Evolutionary conservation across 2,888 invertebrate genomes (phyloP).

Genomic region (Plagodis dolabraria): DNA sequence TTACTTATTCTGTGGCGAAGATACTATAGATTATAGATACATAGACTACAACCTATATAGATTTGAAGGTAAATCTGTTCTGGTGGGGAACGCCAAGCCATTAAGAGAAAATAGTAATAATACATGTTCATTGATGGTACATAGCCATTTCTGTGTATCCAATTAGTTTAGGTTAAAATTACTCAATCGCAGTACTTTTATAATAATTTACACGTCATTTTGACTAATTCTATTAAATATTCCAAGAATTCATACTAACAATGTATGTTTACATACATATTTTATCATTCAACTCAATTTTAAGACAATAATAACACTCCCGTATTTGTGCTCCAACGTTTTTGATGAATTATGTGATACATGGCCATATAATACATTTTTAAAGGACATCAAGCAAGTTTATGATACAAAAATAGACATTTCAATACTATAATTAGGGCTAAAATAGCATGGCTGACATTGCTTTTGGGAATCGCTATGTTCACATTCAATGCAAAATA

Average conservation of each 20-base stretch:
- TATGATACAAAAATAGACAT: too few species aligned
- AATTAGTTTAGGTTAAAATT: slow-evolving; percentile 3
- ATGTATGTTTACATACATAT: slow-evolving; percentile 15
- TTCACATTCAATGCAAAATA: too few species aligned
- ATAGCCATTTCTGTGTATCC: slow-evolving; percentile 15
- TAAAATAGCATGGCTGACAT: slow-evolving; percentile 32
- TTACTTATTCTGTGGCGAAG: too few species aligned
- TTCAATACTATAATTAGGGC: too few species aligned
- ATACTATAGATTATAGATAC: too few species aligned
- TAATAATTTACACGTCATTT: slow-evolving; percentile 12
- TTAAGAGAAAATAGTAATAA: too few species aligned
- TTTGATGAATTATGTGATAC: too few species aligned
- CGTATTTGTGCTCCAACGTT: slow-evolving; percentile 57
- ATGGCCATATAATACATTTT: too few species aligned
- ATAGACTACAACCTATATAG: too few species aligned
- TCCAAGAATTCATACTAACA: slow-evolving; percentile 2
- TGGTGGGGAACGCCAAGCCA: too few species aligned
- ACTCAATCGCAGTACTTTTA: slow-evolving; percentile 1
- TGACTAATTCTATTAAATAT: slow-evolving; percentile 6
- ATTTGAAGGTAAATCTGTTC: too few species aligned
- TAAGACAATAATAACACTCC: slow-evolving; percentile 30
- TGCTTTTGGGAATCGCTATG: slow-evolving; percentile 11
- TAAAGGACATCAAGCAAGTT: too few species aligned
- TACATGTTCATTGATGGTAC: background rate
- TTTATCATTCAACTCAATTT: slow-evolving; percentile 27